Evolutionary conservation across 2,797 vertebrate species (phyloP), one percentile per base, ranked within the genome.

Genomic region (Peromyscus aztecus): DNA sequence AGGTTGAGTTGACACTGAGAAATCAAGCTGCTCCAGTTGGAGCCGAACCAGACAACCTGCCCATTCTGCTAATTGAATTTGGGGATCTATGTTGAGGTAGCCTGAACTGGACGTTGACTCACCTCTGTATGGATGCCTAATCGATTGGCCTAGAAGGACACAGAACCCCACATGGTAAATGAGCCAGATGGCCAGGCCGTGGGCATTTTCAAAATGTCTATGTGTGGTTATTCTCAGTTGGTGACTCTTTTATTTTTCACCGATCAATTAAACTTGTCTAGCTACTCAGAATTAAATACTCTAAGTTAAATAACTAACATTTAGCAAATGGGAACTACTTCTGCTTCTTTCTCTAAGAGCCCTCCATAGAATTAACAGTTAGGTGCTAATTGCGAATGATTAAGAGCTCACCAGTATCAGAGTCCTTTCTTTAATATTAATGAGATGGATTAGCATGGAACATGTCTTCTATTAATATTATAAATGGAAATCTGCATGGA

Each of bases 351-450:
- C 96, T 95, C 97, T 98, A 98, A 98, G 98, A 98, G 97, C 96
- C 97, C 98, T 99, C 98, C 94, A 97, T 96, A 98, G 98, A 98
- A 98, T 99, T 98, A 98, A 98, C 97, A 98, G 98, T 98, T 98
- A 98, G 98, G 98, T 99, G 98, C 98, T 99, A 98, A 99, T 98
- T 98, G 98, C 98, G 98, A 98, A 98, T 98, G 98, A 99, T 99
- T 98, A 98, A 99, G 98, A 98, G 98, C 98, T 99, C 98, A 98
- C 98, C 94, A 97, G 98, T 98, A 97, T 98, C 98, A 97, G 97
- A 98, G 97, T 98, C 98, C 98, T 98, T 98, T 95, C 97, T 98
- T 99, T 98, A 99, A 99, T 98, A 99, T 99, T 99, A 99, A 98
- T 98, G 98, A 98, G 98, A 97, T 98, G 97, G 98, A 98, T 98